Conservation (phyloP, 2,797 vertebrate genomes). For the Microtus agrestis region DNA sequence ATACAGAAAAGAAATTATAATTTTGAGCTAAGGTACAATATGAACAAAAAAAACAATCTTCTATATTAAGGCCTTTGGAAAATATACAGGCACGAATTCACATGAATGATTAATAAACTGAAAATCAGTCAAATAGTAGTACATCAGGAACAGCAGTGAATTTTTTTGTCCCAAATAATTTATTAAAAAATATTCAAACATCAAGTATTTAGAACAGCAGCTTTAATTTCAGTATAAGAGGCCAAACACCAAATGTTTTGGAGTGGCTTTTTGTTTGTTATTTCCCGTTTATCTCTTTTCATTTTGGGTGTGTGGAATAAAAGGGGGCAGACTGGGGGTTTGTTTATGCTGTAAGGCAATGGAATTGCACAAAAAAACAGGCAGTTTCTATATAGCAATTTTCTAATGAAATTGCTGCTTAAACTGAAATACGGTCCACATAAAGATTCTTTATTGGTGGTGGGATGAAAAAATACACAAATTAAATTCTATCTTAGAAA, state of each 20-base stretch:
- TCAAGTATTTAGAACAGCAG: conserved; percentile 36
- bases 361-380: neutral
- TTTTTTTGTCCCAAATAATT: conserved; percentile 64
- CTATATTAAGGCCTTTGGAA: conserved; percentile 73
- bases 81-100: conserved; percentile 72
- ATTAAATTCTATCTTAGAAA: conserved; percentile 6
- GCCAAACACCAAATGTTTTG: neutral
- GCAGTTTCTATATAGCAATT: neutral
- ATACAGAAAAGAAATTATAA: conserved; percentile 17
- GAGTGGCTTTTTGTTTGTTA: neutral
- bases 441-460: neutral
- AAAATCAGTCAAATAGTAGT: conserved; percentile 77
- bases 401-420: conserved; percentile 39
- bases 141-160: conserved; percentile 49
- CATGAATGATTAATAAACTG: conserved; percentile 76
- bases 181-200: conserved; percentile 63
- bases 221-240: conserved; percentile 43
- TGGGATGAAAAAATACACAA: conserved; percentile 26
- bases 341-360: neutral
- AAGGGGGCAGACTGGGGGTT: neutral
- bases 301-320: neutral
- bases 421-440: conserved; percentile 59
- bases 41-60: conserved; percentile 66
- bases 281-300: conserved; percentile 10
- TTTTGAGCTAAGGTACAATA: conserved; percentile 59